phyloP scores from a whole-genome alignment of 2,797 vertebrate species.

The Lagodon rhomboides region DNA sequence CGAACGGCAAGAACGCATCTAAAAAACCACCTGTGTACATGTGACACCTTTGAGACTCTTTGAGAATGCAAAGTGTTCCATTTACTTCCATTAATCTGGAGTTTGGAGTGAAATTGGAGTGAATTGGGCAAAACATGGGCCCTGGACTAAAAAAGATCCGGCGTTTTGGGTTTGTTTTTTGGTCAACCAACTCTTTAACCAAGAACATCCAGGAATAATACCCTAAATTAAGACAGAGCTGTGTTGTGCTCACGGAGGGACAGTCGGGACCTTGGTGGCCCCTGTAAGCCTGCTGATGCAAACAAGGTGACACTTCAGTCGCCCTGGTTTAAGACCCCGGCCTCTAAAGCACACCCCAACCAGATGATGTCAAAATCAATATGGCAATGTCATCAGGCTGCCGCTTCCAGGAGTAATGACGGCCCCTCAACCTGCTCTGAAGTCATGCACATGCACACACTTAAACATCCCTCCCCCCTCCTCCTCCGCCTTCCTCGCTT shows the following conservation, averaged over 20 bases:
- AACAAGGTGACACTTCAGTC: constrained; percentile 77
- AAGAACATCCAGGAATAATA: neutral
- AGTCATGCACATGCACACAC: constrained; percentile 66
- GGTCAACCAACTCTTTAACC: neutral
- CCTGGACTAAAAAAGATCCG: too few species aligned
- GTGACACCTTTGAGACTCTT: too few species aligned
- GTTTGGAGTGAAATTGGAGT: too few species aligned
- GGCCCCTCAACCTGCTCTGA: constrained; percentile 53
- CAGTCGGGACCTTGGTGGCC: constrained; percentile 39
- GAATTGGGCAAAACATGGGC: too few species aligned
- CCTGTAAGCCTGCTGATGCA: constrained; percentile 66
- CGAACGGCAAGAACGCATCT: too few species aligned
- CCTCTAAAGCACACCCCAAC: constrained; percentile 62
- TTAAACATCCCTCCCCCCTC: constrained; percentile 56
- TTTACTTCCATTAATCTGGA: too few species aligned
- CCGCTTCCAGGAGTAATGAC: constrained; percentile 64
- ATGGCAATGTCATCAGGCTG: constrained; percentile 76
- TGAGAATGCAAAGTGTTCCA: neutral
- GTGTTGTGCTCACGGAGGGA: constrained; percentile 8
- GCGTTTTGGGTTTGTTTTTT: neutral
- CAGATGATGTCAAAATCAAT: constrained; percentile 85
- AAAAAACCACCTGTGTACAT: too few species aligned
- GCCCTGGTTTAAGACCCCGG: constrained; percentile 63
- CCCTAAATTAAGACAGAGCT: neutral
- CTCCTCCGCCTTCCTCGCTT: constrained; percentile 30